phyloP scores from a whole-genome alignment of 1,140 invertebrate genomes.

The Paraescarpia echinospica region DNA sequence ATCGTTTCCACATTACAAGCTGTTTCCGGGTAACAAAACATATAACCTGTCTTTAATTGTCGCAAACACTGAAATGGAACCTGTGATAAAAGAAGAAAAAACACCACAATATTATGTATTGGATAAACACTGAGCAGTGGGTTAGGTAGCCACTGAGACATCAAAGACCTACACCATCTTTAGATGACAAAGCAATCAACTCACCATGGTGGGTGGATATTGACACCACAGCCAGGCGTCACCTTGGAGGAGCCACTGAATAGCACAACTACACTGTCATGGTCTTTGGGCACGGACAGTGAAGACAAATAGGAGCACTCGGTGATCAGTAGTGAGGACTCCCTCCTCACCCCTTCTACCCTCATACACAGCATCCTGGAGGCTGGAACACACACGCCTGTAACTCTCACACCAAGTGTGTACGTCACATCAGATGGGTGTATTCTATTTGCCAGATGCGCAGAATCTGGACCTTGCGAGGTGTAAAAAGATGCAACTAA shows the following conservation, averaged over 20 bases:
- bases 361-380: not conserved
- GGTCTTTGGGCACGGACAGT: not conserved
- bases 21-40: too few species aligned
- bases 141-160: not conserved
- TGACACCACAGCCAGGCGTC: slow-evolving; percentile 2
- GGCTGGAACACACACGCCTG: not conserved
- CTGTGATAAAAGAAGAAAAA: too few species aligned
- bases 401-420: too few species aligned
- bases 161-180: not conserved
- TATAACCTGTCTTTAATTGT: too few species aligned
- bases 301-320: not conserved
- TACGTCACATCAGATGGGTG: too few species aligned
- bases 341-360: not conserved
- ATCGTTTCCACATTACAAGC: too few species aligned
- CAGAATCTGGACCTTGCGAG: too few species aligned
- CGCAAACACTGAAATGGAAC: too few species aligned
- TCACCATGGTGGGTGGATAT: slow-evolving; percentile 22
- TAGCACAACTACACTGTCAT: not conserved
- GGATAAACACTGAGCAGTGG: too few species aligned
- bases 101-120: too few species aligned
- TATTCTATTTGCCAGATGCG: too few species aligned
- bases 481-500: too few species aligned
- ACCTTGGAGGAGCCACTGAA: slow-evolving; percentile 6
- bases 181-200: not conserved
- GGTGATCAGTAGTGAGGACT: not conserved